Evolutionary conservation across 2,888 invertebrate species (phyloP).

Genomic region (Epirrita christyi): DNA sequence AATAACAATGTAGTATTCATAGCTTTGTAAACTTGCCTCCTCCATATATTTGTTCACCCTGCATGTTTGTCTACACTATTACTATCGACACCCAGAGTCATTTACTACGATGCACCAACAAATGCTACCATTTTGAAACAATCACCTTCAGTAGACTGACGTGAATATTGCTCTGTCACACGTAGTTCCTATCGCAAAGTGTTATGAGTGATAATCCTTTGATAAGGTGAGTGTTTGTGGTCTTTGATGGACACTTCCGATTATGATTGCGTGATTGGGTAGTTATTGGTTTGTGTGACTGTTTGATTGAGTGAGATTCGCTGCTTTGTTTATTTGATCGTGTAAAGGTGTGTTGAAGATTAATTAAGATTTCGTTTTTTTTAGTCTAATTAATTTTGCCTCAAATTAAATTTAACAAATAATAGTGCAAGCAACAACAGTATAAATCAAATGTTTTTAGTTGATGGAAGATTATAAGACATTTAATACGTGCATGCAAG

Average conservation of each 20-base stretch:
- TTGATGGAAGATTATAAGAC: too few relatives aligned
- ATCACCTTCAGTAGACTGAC: conserved; percentile 65
- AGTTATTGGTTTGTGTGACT: conserved; percentile 15
- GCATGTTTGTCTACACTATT: conserved; percentile 41
- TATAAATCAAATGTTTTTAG: too few relatives aligned
- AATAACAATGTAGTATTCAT: too few relatives aligned
- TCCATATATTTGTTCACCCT: conserved; percentile 32
- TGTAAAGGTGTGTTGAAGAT: background rate
- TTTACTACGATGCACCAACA: conserved; percentile 43
- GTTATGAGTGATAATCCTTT: conserved; percentile 36
- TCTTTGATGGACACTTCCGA: conserved; percentile 45
- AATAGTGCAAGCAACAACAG: too few relatives aligned
- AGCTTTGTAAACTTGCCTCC: conserved; percentile 34
- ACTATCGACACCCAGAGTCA: conserved; percentile 45
- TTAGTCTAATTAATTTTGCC: too few relatives aligned
- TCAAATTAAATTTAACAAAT: too few relatives aligned
- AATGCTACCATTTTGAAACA: conserved; percentile 68
- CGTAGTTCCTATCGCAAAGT: conserved; percentile 32
- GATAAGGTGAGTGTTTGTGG: conserved; percentile 29
- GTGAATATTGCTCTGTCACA: conserved; percentile 51
- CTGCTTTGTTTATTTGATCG: background rate
- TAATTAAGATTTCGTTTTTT: background rate
- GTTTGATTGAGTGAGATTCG: conserved; percentile 5
- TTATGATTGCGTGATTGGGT: conserved; percentile 37
- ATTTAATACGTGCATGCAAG: too few relatives aligned